Evolutionary conservation across 1,140 invertebrate genomes (phyloP), one percentile per base, ranked within the genome.

Genomic region (Drosophila punjabiensis): DNA sequence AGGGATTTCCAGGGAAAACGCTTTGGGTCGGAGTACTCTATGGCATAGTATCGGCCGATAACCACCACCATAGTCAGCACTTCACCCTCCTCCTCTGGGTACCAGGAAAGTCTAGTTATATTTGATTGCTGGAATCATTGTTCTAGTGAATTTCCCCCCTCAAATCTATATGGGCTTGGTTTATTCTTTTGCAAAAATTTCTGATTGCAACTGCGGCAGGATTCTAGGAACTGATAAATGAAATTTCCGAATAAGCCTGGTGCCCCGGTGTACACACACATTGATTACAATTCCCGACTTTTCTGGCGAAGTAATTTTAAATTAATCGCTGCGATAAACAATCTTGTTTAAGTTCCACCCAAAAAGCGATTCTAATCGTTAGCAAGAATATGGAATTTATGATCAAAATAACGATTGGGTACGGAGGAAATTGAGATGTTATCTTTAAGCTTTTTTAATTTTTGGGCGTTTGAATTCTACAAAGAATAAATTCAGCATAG

Each of bases 181-280:
- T 28, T 63, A 37, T 75, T 62, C 68, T 62, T 62, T 62, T 62
- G 70, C 69, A 32, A 74, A 74, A 74, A 62, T 35, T 39, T 35
- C 20, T 20, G 20, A 67, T n/a, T 48, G 39, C 39, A 70, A 70
- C 20, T 58, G 50, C 66, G n/a, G 20, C 68, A 70, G 24, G 43
- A 43, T 74, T 75, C 69, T 13, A 18, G 5, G 71, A 75, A 75
- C 39, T 74, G 71, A 74, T 74, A 74, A 73, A 53, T 43, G 11
- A 30, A 53, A 39, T 74, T 53, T 74, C 43, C 53, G 52, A 14
- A 41, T 50, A 71, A 73, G 53, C 48, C 63, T 28, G 33, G 16
- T 24, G 5, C 30, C 43, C 32, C 39, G 30, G 20, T 16, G 43
- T 65, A 20, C 41, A n/a, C 63, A 16, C 41, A n/a, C 63, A 14